A percentile compares a stretch with the other conserved stretches of the same genome.
Conservation (phyloP, 2,113 vertebrate species). For the Opisthocomus hoazin region DNA sequence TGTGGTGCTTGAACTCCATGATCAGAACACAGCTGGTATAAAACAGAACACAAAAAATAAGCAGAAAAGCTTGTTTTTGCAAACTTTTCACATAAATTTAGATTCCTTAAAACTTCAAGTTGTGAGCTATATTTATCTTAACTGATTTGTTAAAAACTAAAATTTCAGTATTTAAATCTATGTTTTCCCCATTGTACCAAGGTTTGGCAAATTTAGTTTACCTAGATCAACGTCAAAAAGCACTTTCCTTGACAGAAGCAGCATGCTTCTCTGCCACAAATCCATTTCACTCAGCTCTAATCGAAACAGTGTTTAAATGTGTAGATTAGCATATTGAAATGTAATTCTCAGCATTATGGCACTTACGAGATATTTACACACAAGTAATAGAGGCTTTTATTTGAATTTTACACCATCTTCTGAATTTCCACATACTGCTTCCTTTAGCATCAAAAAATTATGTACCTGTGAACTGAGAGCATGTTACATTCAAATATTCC, state of each 20-base stretch:
- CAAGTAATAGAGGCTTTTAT: not conserved
- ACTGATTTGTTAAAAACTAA: not conserved
- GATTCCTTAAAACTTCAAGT: not conserved
- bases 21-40: slow-evolving; percentile 68
- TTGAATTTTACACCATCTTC: not conserved
- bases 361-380: not conserved
- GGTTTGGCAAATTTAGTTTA: not conserved
- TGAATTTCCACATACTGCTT: not conserved
- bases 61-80: not conserved
- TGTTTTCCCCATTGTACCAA: not conserved
- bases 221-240: not conserved
- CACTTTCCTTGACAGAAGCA: not conserved
- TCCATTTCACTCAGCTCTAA: not conserved
- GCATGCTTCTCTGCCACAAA: not conserved
- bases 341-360: not conserved
- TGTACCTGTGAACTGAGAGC: not conserved
- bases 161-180: not conserved
- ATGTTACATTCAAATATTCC: not conserved
- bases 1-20: slow-evolving; percentile 68
- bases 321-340: not conserved
- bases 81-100: not conserved
- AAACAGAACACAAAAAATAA: not conserved
- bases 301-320: not conserved
- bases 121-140: not conserved
- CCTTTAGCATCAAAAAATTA: not conserved